Evolutionary conservation across 2,113 vertebrate species (phyloP).

Genomic region (Pristiophorus japonicus): DNA sequence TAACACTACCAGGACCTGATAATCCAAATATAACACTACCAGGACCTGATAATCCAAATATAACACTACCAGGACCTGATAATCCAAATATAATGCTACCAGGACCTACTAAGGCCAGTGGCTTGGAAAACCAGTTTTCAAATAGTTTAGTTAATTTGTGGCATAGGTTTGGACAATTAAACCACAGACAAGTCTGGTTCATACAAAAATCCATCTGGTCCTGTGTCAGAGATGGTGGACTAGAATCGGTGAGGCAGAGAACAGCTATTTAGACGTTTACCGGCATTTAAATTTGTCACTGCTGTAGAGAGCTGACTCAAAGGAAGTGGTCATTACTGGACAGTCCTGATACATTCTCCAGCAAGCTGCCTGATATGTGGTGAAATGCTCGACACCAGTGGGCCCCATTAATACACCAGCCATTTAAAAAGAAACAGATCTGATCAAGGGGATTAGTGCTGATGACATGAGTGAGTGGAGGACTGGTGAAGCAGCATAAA

Average conservation of each 20-base stretch:
- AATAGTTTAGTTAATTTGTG: conserved; percentile 50
- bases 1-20: too few relatives aligned
- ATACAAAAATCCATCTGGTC: conserved; percentile 52
- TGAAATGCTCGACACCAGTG: conserved; percentile 48
- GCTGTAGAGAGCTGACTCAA: conserved; percentile 48
- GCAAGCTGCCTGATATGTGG: conserved; percentile 42
- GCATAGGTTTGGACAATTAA: conserved; percentile 52
- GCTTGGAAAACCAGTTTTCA: conserved; percentile 39
- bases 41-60: too few relatives aligned
- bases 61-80: too few relatives aligned
- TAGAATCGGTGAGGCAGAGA: conserved; percentile 49
- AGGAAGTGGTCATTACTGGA: conserved; percentile 14
- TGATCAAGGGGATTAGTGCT: conserved; percentile 50
- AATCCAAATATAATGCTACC: too few relatives aligned
- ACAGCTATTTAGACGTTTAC: conserved; percentile 46
- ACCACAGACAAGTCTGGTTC: conserved; percentile 52
- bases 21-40: too few relatives aligned
- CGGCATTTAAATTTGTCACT: conserved; percentile 50
- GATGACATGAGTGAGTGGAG: conserved; percentile 48
- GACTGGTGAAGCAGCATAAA: conserved; percentile 43
- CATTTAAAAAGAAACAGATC: conserved; percentile 48
- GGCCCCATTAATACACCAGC: conserved; percentile 51
- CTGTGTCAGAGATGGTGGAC: conserved; percentile 42
- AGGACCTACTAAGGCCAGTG: background rate
- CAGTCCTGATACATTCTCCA: conserved; percentile 10